Conservation (phyloP, 2,113 vertebrate genomes). For the Bostrychus sinensis region DNA sequence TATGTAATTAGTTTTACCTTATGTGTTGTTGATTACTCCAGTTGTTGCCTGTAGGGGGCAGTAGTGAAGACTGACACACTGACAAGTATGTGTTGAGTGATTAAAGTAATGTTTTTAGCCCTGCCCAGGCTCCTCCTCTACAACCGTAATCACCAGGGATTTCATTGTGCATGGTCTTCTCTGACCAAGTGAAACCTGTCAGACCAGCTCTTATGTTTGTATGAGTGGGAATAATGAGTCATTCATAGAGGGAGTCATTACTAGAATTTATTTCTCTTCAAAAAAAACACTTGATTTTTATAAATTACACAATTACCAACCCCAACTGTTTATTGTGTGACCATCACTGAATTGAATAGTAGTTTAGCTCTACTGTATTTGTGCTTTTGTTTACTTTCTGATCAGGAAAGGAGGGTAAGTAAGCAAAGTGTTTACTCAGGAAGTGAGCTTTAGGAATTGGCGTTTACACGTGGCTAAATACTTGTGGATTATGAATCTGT, state of each 20-base stretch:
- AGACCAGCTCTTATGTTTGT: conserved; percentile 31
- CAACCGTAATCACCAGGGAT: conserved; percentile 25
- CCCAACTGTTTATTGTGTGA: background rate
- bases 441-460: background rate
- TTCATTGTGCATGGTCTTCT: conserved; percentile 2
- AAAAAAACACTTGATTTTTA: no score
- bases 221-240: background rate
- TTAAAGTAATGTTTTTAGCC: background rate
- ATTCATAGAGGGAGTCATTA: background rate
- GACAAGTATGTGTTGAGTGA: background rate
- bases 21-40: background rate
- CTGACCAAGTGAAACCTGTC: conserved; percentile 34
- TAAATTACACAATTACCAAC: background rate
- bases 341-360: background rate
- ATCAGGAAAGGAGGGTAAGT: background rate
- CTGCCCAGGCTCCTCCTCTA: conserved; percentile 6
- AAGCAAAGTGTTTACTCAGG: conserved; percentile 30
- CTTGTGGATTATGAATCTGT: no score
- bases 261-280: no score
- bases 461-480: conserved; percentile 14
- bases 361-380: background rate
- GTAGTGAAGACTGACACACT: background rate
- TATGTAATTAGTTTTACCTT: no score
- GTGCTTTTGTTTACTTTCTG: no score
- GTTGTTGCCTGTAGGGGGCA: conserved; percentile 21